Base-by-base conservation (phyloP, 1,140 invertebrate species). In the Gonioctena quinquepunctata region DNA sequence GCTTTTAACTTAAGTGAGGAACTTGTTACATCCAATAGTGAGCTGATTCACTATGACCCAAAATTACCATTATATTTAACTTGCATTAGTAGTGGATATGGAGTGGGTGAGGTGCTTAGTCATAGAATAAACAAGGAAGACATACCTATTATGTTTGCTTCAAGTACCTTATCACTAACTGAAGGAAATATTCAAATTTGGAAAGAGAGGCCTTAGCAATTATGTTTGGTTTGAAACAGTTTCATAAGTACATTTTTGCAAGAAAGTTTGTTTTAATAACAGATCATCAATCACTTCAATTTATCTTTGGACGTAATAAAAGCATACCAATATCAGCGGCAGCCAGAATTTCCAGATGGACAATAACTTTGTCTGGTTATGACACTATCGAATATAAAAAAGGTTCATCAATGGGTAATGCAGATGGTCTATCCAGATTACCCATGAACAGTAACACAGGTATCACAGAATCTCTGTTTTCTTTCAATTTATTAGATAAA, bases 11-110 rank as follows among this genome's bases (percentile, higher is more conserved):
- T 52, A 75, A 78, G 57, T 82, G 83, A 71, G 27, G 69, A 68
- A 59, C 70, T 21, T 3, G 50, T 83, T 16, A 65, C 57, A 8
- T 71, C 72, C 16, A 63, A 78, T 19, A 68, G 70, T 1, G 64
- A 79, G 42, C 68, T 83, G 27, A 67, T 66, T 11, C 77, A 79
- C 70, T 82, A 76, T 57, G 70, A 83, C 54, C 75, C 77, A n/a
- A 63, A 70, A 11, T 57, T 66, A 25, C 68, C 68, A 0, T 71
- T 81, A 18, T 73, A 74, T 21, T 52, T 83, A 13, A 73, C 26
- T 25, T 26, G 57, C 16, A 25, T 26, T 28, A 16, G 23, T 26
- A 60, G 57, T 60, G 11, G 6, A 26, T 28, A 27, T 7, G 23
- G 26, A 16, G 57, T 60, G 11, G 26, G 16, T 23, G 57, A 22